phyloP scores from a whole-genome alignment of 1,140 invertebrate species.

The Dinothrombium tinctorium region DNA sequence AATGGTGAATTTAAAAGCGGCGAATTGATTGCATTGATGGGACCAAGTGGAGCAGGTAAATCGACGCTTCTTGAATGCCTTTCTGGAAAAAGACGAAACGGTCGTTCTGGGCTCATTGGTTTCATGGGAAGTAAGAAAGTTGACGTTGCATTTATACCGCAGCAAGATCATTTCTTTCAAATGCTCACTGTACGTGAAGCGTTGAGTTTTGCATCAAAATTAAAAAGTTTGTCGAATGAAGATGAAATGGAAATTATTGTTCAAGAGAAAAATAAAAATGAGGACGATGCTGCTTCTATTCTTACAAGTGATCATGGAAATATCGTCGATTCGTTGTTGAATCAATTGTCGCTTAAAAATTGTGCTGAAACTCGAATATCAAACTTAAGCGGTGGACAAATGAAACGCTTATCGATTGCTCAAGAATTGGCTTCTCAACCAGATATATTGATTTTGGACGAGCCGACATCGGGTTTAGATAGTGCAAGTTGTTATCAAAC shows the following conservation, averaged over 20 bases:
- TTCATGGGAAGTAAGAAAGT: neutral
- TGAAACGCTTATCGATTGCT: constrained; percentile 9
- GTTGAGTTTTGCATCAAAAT: constrained; percentile 68
- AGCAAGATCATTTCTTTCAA: constrained; percentile 68
- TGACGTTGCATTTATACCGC: constrained; percentile 19
- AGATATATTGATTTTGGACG: constrained; percentile 8
- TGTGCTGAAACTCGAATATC: constrained; percentile 2
- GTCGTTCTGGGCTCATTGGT: constrained; percentile 4
- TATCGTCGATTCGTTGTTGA: neutral
- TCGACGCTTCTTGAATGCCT: constrained; percentile 23
- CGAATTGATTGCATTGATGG: constrained; percentile 28
- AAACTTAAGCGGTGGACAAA: constrained; percentile 4
- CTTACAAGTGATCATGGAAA: neutral
- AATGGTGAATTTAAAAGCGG: constrained; percentile 17
- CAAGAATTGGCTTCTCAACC: constrained; percentile 6
- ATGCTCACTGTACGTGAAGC: constrained; percentile 68
- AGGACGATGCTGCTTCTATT: neutral
- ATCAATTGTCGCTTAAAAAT: constrained; percentile 2
- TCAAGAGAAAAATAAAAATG: neutral
- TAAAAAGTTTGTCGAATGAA: constrained; percentile 31
- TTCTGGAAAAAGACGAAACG: constrained; percentile 9
- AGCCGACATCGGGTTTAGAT: constrained; percentile 9
- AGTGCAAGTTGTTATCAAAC: constrained; percentile 1
- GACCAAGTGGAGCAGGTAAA: constrained; percentile 36
- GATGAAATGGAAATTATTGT: neutral